Evolutionary conservation across 2,888 invertebrate species (phyloP), one percentile per base, ranked within the genome.

Genomic region (Synanthedon andrenaeformis): DNA sequence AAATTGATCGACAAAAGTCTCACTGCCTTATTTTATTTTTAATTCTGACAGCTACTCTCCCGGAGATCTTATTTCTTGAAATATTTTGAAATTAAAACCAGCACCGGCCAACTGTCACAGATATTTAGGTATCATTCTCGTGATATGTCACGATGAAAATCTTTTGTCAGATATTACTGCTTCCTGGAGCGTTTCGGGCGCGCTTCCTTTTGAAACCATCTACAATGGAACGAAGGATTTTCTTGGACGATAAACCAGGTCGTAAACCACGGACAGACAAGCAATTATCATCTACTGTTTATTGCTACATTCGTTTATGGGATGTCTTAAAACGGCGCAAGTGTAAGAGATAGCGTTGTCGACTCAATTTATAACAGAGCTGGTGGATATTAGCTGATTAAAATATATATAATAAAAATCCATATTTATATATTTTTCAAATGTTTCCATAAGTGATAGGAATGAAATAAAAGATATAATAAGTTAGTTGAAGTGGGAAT

Each of bases 271-370:
- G 64, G 64, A 59, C 63, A 55, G 63, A 63, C 62, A 60, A 62
- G 66, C 68, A 70, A 72, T 69, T 67, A 67, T 66, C 62, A 61
- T 52, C 58, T 62, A 64, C 63, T 63, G 63, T 66, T 70, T 68
- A 66, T 66, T 59, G 62, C 61, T 60, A 57, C 62, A 58, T 58
- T 60, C 58, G 61, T 63, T 57, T 45, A 45, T 45, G 12, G 13
- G 45, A 13, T n/a, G 45, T n/a, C 45, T 45, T 45, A 13, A 14
- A 52, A 45, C 23, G 13, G 45, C 14, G 45, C 45, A 45, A 45
- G 45, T 45, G 14, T 45, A 45, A 45, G 45, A n/a, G 45, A 45
- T 35, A 35, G 35, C 35, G 35, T 35, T 35, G 35, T 35, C 35
- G 35, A 2, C 35, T 35, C 10, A 35, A 35, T 35, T 35, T 35